Base-by-base conservation (phyloP, 2,113 vertebrate genomes). In the Puffinus mauretanicus region DNA sequence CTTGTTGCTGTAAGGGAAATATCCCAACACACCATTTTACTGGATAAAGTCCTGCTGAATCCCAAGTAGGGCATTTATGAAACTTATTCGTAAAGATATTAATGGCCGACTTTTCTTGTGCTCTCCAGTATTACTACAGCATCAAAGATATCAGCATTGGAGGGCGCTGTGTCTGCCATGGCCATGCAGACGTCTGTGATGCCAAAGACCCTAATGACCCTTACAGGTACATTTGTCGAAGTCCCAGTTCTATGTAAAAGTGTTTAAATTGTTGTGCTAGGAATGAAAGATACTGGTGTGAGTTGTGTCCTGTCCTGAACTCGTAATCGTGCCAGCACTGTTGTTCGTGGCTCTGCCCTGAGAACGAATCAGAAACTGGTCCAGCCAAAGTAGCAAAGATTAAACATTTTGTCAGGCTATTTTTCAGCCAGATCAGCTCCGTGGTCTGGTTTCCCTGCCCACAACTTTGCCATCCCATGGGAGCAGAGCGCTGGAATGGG, bases 61-160 rank as follows among this genome's bases (percentile, higher is more conserved):
- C 24, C 52, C 18, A 27, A 71, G 22, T 7, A 29, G 73, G 66
- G 24, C 10, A 10, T 21, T 62, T 66, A 3, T 5, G 13, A 64
- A 40, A 57, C 38, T 89, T 86, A 46, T 75, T 47, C 3, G 1
- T 66, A 44, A 54, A 30, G 34, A 5, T 20, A 34, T 4, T 29
- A 60, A 93, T 34, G 34, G 15, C 7, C 14, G 73, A 5, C 64
- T 86, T 40, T 24, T 27, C 83, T 58, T 67, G 17, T 66, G 22
- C 16, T 83, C 32, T 30, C 27, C 89, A 99, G 99, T 99, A 99
- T 87, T 99, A 99, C 97, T 99, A 99, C 98, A 99, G 99, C 71
- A 99, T 99, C 97, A 99, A 99, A 95, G 99, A 99, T 85, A 99
- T 99, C 98, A 99, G 99, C 80, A 98, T 99, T 0, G 99, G 99